Percentiles rank a stretch among this genome's conserved stretches.
Evolutionary conservation across 2,113 vertebrate species (phyloP).

Genomic region (Bufo bufo): DNA sequence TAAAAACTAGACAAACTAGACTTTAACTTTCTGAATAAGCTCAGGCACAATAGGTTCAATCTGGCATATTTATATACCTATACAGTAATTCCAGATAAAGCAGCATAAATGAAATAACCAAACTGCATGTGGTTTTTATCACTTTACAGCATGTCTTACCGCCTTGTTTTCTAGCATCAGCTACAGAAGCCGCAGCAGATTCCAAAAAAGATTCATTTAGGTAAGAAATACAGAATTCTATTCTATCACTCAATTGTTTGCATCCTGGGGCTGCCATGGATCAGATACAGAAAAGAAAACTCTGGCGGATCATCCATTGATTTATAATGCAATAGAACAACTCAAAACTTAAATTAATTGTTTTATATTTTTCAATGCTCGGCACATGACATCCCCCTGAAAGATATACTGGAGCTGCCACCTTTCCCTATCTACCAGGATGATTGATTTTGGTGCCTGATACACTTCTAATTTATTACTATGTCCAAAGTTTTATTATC

Average conservation of each 20-base stretch:
- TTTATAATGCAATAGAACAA: conserved; percentile 8
- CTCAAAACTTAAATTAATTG: background rate
- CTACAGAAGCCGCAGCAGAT: background rate
- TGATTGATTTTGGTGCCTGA: background rate
- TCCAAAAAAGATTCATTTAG: background rate
- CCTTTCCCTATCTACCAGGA: background rate
- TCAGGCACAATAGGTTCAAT: background rate
- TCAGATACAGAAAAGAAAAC: background rate
- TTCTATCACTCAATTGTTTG: background rate
- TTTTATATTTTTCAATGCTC: conserved; percentile 12
- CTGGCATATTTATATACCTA: background rate
- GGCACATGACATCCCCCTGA: background rate
- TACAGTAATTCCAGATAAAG: background rate
- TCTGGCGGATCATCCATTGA: background rate
- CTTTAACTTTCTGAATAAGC: background rate
- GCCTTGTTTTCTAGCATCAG: background rate
- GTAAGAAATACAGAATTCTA: background rate
- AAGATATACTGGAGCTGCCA: conserved; percentile 14
- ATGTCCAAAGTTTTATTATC: background rate
- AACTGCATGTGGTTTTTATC: background rate
- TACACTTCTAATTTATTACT: conserved; percentile 14
- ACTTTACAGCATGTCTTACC: background rate
- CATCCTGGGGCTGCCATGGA: background rate
- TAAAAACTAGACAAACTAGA: too few species aligned
- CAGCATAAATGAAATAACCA: background rate